A percentile compares a stretch with the other conserved stretches of the same genome.
phyloP scores from a whole-genome alignment of 2,797 vertebrate species.

The Pterois miles region DNA sequence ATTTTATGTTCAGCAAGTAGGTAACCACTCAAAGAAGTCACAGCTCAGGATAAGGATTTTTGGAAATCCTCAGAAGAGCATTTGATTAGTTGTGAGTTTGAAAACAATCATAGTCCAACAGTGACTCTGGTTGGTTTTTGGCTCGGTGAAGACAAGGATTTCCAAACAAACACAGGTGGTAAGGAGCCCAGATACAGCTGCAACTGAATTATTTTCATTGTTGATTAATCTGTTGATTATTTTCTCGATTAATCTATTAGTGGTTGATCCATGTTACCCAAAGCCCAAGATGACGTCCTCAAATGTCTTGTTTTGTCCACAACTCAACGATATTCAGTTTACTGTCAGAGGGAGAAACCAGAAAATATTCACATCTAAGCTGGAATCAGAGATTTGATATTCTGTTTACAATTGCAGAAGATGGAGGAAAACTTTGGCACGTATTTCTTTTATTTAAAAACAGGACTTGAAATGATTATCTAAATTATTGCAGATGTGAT shows the following conservation, averaged over 20 bases:
- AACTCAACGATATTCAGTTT: too few species aligned
- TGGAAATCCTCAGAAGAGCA: neutral
- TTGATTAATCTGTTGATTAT: too few species aligned
- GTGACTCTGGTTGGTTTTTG: neutral
- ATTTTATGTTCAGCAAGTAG: neutral
- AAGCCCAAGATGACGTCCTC: rapidly evolving
- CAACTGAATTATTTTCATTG: too few species aligned
- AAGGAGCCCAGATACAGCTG: neutral
- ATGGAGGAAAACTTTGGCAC: neutral
- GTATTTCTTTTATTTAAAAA: neutral
- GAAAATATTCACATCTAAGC: too few species aligned
- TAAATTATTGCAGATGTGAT: neutral
- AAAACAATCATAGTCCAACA: neutral
- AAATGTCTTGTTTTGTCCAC: too few species aligned
- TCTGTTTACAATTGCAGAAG: neutral
- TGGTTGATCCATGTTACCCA: too few species aligned
- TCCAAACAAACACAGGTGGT: neutral
- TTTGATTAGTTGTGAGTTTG: neutral
- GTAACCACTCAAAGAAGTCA: neutral
- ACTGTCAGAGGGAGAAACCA: too few species aligned
- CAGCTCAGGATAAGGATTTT: neutral
- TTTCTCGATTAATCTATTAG: too few species aligned
- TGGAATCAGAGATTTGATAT: neutral
- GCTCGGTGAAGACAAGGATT: neutral
- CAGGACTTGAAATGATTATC: neutral